Evolutionary conservation across 2,113 vertebrate species (phyloP), one percentile per base, ranked within the genome.

Genomic region (Nothobranchius furzeri): DNA sequence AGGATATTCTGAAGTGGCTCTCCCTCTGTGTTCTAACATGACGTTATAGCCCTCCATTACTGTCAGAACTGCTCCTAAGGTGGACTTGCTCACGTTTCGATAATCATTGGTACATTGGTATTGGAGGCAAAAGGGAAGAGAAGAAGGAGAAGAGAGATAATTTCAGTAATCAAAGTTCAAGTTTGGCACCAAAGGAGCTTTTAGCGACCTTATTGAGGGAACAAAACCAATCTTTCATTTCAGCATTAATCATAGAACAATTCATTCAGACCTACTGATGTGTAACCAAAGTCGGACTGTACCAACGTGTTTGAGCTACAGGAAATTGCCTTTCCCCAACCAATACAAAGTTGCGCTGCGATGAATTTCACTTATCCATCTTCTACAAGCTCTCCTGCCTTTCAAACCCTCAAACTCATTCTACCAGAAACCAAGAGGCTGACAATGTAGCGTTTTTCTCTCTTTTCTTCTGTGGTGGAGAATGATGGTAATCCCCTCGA

Each of bases 321-420:
- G 86, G 82, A 90, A 86, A 90, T 88, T 87, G 86, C 70, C 74
- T 84, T 81, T 67, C 82, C 73, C 83, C 60, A 24, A 68, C 78
- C 79, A 81, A 77, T 72, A 65, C 78, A 55, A 78, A 64, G 82
- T 79, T 80, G 76, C 75, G 78, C 72, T 46, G 49, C 78, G 82
- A 81, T 89, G 84, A 83, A 83, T 85, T 89, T 88, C 81, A 82
- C 87, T 83, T 85, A 84, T 83, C 83, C 82, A 80, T 71, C 79
- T 63, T 65, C 81, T 68, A 59, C 61, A 68, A 66, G 70, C 64
- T 56, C 46, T 3, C 63, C 68, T 73, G 56, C 76, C 13, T 12
- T 62, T 55, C 24, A 73, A 82, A 81, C 65, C 75, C 72, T 67
- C 40, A 48, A 36, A 79, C 60, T 64, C 76, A 73, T 50, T 81